Evolutionary conservation across 2,888 invertebrate species (phyloP), one percentile per base, ranked within the genome.

Genomic region (Acrocyrtus sp.): DNA sequence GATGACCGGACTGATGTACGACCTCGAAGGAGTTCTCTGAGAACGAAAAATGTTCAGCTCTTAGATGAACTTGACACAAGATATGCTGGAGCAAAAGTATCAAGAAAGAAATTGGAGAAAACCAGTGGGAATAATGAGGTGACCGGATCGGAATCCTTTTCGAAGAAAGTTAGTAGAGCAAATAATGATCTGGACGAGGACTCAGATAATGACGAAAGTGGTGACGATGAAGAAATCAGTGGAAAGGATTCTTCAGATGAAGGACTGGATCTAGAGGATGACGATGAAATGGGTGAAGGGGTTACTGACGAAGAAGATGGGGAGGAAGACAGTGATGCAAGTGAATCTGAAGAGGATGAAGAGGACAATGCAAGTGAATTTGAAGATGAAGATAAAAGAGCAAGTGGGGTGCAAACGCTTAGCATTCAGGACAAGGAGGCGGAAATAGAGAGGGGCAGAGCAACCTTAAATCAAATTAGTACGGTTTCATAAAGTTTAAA

Each of bases 31-130:
- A 73, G 73, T 48, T 54, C 56, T 1, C 39, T 73, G 15, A 8
- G 73, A 34, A 43, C 68, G 1, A 63, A 69, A 54, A 74, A 74
- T 57, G 54, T 54, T 6, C 21, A 63, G n/a, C 34, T 69, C 21
- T 41, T 74, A 22, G 54, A 69, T 17, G 68, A 63, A 21, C 29
- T 69, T 24, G 92, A 92, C 84, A 87, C 87, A 74, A 90, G 90
- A 81, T 95, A 95, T 83, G 88, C 89, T 53, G 95, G 94, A 0
- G 88, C 89, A 84, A 89, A 90, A 77, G 85, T 87, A 1, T 89
- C 90, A 0, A 87, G 92, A 29, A 90, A 89, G 82, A 83, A 85
- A 41, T 80, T 88, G 0, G 81, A 83, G 5, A 78, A 82, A 61
- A 19, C 39, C 51, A 63, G 27, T 8, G 22, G 19, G 39, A 21